Evolutionary conservation across 2,888 invertebrate genomes (phyloP), one percentile per base, ranked within the genome.

Genomic region (Taphrorychus bicolor): DNA sequence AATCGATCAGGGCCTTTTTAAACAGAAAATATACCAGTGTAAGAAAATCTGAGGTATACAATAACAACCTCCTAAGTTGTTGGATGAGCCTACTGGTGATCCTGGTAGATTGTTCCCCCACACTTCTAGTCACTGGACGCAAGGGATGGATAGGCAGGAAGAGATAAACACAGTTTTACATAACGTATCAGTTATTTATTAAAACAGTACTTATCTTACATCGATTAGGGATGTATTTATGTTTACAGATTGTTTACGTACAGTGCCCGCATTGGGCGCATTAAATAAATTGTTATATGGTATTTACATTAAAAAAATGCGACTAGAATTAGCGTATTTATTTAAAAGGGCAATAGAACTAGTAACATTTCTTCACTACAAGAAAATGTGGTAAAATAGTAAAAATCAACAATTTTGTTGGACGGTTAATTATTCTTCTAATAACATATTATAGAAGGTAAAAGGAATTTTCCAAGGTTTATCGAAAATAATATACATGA

Each of bases 211-310:
- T 75, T 74, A 76, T 75, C 73, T 76, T 75, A 80, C 80, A 80
- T 80, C 79, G 79, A 80, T 80, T 77, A 79, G 78, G 79, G 78
- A 79, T 80, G 79, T 73, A 77, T 77, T 77, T 72, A 69, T 64
- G 24, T 32, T 32, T 32, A 51, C 48, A 40, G 42, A 41, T 56
- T 19, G 18, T n/a, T n/a, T n/a, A n/a, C n/a, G n/a, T n/a, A 32
- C 48, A 59, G 19, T 41, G 11, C 11, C 32, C 32, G 32, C 7
- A 7, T 32, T 48, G 48, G 16, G 11, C 16, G 52, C 9, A 52
- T 22, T 22, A 52, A 19, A 21, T 11, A 52, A 52, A 52, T 21
- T 52, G 21, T 22, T 22, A 14, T 22, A 18, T n/a, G 11, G 14
- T 59, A 59, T 59, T 59, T 59, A 59, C 59, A 59, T 16, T 21